Conservation (phyloP, 2,888 invertebrate genomes). For the Dasysyrphus albostriatus region DNA sequence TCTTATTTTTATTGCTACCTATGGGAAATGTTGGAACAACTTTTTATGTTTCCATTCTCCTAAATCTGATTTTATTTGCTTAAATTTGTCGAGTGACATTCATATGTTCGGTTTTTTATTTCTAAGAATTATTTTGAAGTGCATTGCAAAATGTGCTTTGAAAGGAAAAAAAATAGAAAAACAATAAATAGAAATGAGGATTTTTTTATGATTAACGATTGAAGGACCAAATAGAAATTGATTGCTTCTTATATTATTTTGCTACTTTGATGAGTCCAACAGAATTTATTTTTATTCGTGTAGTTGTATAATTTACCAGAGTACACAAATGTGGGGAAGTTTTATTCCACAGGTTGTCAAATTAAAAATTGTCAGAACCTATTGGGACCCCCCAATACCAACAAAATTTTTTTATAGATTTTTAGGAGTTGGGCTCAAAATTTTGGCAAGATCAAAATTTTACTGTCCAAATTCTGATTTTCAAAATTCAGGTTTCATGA, state of each 20-base stretch:
- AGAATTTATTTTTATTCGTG: too few relatives aligned
- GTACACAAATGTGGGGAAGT: too few relatives aligned
- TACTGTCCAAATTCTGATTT: too few relatives aligned
- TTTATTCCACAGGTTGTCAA: too few relatives aligned
- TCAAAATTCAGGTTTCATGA: too few relatives aligned
- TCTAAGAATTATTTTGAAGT: constrained; percentile 24
- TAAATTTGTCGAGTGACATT: constrained; percentile 43
- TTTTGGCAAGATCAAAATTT: too few relatives aligned
- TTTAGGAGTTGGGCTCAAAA: too few relatives aligned
- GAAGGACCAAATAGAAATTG: background rate
- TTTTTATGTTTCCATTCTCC: constrained; percentile 56
- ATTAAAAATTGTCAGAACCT: too few relatives aligned
- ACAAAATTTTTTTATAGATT: too few relatives aligned
- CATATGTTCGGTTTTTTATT: constrained; percentile 23
- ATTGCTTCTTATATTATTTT: background rate
- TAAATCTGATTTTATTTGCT: constrained; percentile 66
- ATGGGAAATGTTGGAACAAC: constrained; percentile 43
- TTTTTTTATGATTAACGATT: constrained; percentile 19
- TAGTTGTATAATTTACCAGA: too few relatives aligned
- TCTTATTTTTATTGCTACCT: constrained; percentile 50
- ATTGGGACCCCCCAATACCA: too few relatives aligned
- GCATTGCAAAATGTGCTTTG: constrained; percentile 16
- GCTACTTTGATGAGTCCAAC: background rate
- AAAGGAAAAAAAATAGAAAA: background rate
- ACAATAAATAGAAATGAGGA: background rate